Evolutionary conservation across 2,797 vertebrate genomes (phyloP), one percentile per base, ranked within the genome.

Genomic region (Calcarius lapponicus): DNA sequence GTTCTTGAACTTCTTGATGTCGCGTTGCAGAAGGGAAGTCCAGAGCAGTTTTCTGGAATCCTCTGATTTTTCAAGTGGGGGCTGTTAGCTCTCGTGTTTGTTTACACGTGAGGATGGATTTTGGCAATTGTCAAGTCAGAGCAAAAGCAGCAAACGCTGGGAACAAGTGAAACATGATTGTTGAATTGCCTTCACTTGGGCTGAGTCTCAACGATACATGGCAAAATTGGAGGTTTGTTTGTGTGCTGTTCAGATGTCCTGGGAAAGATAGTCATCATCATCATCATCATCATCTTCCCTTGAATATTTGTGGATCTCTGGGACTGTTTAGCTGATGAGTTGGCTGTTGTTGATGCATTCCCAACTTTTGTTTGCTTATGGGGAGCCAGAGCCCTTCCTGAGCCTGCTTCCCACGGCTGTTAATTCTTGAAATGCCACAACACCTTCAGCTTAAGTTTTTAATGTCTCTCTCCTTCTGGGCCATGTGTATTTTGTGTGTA

Each of bases 1-100:
- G 78, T 84, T 90, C 88, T 71, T 90, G 66, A 96, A 90, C 90
- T 94, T 48, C 72, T 79, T 40, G 60, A 34, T 83, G 53, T 14
- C 7, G 58, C 60, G 26, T 54, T 95, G 82, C 80, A 70, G 72
- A 76, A 84, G 51, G 43, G 61, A 80, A 87, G 56, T 86, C 74
- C 80, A 70, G 60, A 84, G 79, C 6, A 88, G 58, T 61, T 86
- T 66, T 86, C 42, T 81, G 74, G 83, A 85, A 57, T 67, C 51
- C 42, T 86, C 60, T 61, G 29, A 11, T 78, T 95, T 88, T 75
- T 75, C 66, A 34, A 82, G 88, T 31, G 45, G 50, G 36, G 38
- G 7, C 71, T 88, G 40, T 66, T 82, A 58, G 40, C 42, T 80
- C 54, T 81, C 2, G 0, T 75, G 64, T 80, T 86, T 67, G 38